Conservation (phyloP, 1,140 invertebrate species). For the Drosophila rufa region DNA sequence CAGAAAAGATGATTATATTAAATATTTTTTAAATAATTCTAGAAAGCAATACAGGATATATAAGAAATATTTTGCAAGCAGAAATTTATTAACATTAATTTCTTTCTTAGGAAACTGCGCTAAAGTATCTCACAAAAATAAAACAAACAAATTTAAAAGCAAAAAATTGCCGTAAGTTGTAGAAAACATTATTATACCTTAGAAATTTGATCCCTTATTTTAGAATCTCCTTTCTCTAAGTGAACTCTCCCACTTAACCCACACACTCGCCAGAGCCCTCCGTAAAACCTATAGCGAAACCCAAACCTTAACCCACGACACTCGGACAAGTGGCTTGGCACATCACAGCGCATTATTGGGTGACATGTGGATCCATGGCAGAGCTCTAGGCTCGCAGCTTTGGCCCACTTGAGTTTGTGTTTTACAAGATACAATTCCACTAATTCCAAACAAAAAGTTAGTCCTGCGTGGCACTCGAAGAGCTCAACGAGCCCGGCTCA, state of each 20-base stretch:
- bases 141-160: background rate
- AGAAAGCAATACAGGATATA: background rate
- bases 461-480: slow-evolving; percentile 71
- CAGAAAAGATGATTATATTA: too few relatives aligned
- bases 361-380: slow-evolving; percentile 71
- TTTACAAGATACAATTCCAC: slow-evolving; percentile 82
- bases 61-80: too few relatives aligned
- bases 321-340: slow-evolving; percentile 77
- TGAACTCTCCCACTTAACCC: slow-evolving; percentile 13
- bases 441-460: slow-evolving; percentile 82
- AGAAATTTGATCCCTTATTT: background rate
- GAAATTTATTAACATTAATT: too few relatives aligned
- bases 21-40: too few relatives aligned
- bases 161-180: background rate
- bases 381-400: slow-evolving; percentile 77
- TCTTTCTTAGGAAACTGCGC: background rate
- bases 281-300: slow-evolving; percentile 11
- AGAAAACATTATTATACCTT: background rate
- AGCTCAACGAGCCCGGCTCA: slow-evolving; percentile 38
- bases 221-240: background rate
- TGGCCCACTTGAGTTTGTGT: slow-evolving; percentile 80
- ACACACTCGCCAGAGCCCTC: slow-evolving; percentile 1
- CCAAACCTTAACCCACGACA: slow-evolving; percentile 27
- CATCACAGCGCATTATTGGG: slow-evolving; percentile 79
- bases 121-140: background rate